A percentile compares a stretch with the other conserved stretches of the same genome.
Conservation (phyloP, 2,797 vertebrate genomes). For the Rhinatrema bivittatum region DNA sequence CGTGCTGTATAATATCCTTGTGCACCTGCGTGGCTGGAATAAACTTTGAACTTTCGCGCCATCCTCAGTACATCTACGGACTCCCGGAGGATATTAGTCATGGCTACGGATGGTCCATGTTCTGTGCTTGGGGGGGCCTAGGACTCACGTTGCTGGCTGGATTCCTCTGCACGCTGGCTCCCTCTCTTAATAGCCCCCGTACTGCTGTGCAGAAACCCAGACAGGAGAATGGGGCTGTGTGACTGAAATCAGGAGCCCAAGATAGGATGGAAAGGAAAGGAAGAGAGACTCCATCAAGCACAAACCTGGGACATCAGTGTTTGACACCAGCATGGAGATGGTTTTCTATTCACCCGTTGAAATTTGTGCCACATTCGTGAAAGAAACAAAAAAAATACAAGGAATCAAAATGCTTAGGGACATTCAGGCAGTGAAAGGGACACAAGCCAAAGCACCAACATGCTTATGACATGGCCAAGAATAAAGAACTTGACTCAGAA, state of each 20-base stretch:
- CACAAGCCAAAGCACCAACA: too few species aligned
- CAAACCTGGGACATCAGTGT: constrained; percentile 43
- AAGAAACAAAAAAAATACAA: background rate
- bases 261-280: background rate
- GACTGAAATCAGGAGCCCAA: too few species aligned
- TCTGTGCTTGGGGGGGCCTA: constrained; percentile 90
- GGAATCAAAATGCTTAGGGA: too few species aligned
- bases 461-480: too few species aligned
- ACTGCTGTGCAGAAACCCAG: constrained; percentile 79
- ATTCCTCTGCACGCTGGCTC: constrained; percentile 87
- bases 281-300: constrained; percentile 41
- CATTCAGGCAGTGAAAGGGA: too few species aligned
- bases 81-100: constrained; percentile 93
- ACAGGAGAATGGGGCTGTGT: constrained; percentile 88
- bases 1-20: constrained; percentile 90
- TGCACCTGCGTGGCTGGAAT: constrained; percentile 91
- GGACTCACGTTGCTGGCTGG: constrained; percentile 88
- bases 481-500: too few species aligned
- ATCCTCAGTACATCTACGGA: constrained; percentile 83
- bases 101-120: constrained; percentile 96
- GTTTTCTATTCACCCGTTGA: background rate
- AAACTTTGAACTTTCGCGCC: constrained; percentile 88
- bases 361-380: constrained; percentile 12
- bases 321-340: constrained; percentile 20
- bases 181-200: constrained; percentile 81